phyloP scores from a whole-genome alignment of 2,113 vertebrate genomes.

The Ptychochromis oligacanthus region DNA sequence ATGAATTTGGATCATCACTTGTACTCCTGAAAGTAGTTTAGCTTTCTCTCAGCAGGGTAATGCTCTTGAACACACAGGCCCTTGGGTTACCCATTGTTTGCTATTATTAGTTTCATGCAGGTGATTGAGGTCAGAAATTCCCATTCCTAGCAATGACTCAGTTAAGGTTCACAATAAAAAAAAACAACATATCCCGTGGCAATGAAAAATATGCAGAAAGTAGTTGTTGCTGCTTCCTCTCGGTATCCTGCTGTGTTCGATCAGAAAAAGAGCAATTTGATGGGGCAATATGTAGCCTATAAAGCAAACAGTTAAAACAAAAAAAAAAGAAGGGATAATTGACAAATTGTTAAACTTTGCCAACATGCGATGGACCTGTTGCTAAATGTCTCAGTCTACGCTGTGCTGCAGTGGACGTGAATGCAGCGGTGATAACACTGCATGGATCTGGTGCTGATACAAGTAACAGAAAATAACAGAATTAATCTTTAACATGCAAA shows the following conservation, averaged over 20 bases:
- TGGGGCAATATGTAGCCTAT: too few relatives aligned
- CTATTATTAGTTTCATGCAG: neutral
- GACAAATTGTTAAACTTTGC: too few relatives aligned
- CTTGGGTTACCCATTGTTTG: neutral
- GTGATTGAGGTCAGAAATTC: neutral
- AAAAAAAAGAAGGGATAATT: too few relatives aligned
- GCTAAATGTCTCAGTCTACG: neutral
- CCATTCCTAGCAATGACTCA: neutral
- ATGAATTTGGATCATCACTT: constrained; percentile 32
- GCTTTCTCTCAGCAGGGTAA: constrained; percentile 9
- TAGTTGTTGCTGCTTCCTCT: neutral
- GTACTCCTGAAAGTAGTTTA: constrained; percentile 24
- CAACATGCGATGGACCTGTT: too few relatives aligned
- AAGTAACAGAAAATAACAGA: neutral
- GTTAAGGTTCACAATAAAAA: neutral
- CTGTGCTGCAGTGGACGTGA: constrained; percentile 13
- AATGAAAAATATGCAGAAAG: neutral
- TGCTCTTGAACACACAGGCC: neutral
- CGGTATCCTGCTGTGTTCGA: too few relatives aligned
- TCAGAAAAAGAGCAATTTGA: too few relatives aligned
- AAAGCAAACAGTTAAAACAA: too few relatives aligned
- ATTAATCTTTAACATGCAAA: neutral
- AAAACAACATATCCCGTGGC: neutral
- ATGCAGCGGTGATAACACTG: neutral
- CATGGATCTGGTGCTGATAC: neutral